Conservation (phyloP, 2,113 vertebrate species). For the Eulemur rufifrons region DNA sequence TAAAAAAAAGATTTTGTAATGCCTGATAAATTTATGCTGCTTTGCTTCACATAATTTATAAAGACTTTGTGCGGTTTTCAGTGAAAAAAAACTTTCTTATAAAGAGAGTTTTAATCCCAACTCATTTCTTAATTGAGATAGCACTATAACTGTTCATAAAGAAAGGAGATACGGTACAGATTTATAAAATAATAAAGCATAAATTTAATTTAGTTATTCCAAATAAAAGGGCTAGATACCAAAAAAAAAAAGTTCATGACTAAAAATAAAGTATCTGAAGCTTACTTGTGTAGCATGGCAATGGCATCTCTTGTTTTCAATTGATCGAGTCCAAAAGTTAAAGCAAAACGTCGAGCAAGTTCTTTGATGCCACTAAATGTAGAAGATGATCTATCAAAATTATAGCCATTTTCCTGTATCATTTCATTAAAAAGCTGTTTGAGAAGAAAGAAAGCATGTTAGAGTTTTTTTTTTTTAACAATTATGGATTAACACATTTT, state of each 20-base stretch:
- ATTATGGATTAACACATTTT: conserved; percentile 9
- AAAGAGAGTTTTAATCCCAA: conserved; percentile 1
- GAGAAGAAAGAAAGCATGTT: conserved; percentile 54
- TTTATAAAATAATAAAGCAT: conserved; percentile 42
- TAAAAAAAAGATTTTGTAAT: conserved; percentile 5
- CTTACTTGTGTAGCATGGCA: conserved; percentile 99
- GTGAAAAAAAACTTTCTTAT: not conserved
- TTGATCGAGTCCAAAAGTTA: conserved; percentile 98
- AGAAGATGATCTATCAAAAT: conserved; percentile 96
- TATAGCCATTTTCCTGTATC: conserved; percentile 96
- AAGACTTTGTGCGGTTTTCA: conserved; percentile 9
- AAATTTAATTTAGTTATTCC: not conserved
- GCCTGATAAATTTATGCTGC: not conserved
- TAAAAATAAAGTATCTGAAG: conserved; percentile 65
- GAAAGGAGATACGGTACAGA: not conserved
- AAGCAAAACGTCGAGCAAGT: conserved; percentile 96
- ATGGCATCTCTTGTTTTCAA: conserved; percentile 99
- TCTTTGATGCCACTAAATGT: conserved; percentile 98
- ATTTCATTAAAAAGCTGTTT: conserved; percentile 98
- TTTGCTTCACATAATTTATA: conserved; percentile 21
- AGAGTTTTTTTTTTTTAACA: not conserved
- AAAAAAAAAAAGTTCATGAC: not conserved
- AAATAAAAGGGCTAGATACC: not conserved
- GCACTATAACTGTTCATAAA: conserved; percentile 21
- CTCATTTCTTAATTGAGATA: conserved; percentile 2